Conservation (phyloP, 2,797 vertebrate species). For the Vireo griseus region DNA sequence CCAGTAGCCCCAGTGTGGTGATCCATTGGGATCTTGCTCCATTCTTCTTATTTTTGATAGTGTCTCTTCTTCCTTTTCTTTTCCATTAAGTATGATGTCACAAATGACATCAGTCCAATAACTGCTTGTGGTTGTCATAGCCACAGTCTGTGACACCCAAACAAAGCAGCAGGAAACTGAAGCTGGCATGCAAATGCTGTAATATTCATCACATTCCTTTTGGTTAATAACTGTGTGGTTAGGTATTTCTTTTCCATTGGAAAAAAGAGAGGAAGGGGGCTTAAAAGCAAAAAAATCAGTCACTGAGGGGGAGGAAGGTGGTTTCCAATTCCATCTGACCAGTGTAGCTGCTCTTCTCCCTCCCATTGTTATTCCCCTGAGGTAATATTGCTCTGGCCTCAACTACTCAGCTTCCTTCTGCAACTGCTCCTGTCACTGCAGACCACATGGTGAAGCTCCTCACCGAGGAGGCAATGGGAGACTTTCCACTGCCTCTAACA, state of each 20-base stretch:
- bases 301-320: not conserved
- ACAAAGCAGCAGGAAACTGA: conserved; percentile 51
- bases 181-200: conserved; percentile 24
- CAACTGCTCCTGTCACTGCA: rapidly evolving
- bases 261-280: not conserved
- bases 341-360: not conserved
- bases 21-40: not conserved
- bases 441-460: rapidly evolving
- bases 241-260: conserved; percentile 15
- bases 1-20: not conserved
- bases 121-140: conserved; percentile 64
- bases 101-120: conserved; percentile 49
- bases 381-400: rapidly evolving
- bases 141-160: conserved; percentile 63
- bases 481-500: not conserved
- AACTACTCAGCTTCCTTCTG: not conserved
- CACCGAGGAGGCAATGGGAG: not conserved
- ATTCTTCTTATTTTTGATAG: not conserved
- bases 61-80: not conserved
- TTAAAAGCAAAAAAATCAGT: not conserved
- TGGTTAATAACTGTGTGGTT: not conserved
- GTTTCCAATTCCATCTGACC: not conserved
- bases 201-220: conserved; percentile 25
- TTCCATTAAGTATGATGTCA: conserved; percentile 52
- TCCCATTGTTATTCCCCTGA: not conserved